Conservation (phyloP, 2,888 invertebrate species). For the Ernsta delagoae region DNA sequence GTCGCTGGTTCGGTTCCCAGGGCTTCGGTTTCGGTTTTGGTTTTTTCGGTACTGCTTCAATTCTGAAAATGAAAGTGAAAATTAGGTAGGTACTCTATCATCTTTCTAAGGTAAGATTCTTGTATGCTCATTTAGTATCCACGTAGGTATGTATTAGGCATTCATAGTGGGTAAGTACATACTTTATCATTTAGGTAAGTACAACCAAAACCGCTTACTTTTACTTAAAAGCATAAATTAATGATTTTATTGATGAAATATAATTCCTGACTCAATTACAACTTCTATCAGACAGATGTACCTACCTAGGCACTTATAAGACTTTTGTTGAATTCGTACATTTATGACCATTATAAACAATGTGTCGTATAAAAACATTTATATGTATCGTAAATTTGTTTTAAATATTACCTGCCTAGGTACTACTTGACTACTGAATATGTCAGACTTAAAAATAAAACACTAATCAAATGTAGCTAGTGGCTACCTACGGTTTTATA, state of each 20-base stretch:
- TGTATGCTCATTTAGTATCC: no score
- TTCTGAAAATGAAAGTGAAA: slow-evolving; percentile 38
- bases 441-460: slow-evolving; percentile 11
- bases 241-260: slow-evolving; percentile 1
- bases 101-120: no score
- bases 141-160: no score
- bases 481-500: not conserved
- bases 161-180: no score
- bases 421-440: slow-evolving; percentile 17
- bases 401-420: slow-evolving; percentile 16
- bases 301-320: not conserved
- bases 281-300: no score
- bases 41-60: slow-evolving; percentile 38
- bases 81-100: not conserved
- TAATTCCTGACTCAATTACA: no score
- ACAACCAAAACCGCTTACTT: no score
- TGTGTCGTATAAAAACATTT: slow-evolving; percentile 20
- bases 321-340: not conserved
- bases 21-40: slow-evolving; percentile 37
- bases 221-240: no score
- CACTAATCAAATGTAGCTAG: not conserved
- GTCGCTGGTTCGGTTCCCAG: slow-evolving; percentile 49
- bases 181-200: no score
- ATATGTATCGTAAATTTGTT: slow-evolving; percentile 13
- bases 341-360: slow-evolving; percentile 19